These are phyloP conservation scores for Lonchura striata DNA, from an alignment of 2,113 vertebrate species.

Conservation along the genomic window DNA sequence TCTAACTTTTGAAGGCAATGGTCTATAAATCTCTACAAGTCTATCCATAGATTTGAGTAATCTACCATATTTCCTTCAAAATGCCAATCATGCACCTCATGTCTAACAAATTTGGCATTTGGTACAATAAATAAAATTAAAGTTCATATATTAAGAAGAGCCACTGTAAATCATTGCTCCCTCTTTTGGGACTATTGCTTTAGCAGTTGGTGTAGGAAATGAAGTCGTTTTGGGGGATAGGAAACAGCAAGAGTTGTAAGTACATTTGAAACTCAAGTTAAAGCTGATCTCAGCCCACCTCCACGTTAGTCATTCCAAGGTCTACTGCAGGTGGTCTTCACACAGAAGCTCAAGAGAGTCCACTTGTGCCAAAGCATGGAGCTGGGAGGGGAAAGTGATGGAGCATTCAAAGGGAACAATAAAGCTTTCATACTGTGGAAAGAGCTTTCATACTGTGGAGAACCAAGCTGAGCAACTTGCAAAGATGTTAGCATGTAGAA, in stretches of 20 bases:
- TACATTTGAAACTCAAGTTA: slow-evolving; percentile 19
- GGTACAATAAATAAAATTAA: slow-evolving; percentile 57
- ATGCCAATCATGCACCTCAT: not conserved
- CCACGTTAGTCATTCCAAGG: slow-evolving; percentile 25
- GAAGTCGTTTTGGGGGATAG: slow-evolving; percentile 10
- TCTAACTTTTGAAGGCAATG: not conserved
- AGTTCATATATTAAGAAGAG: slow-evolving; percentile 23
- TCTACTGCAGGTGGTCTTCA: slow-evolving; percentile 60
- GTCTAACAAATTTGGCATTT: slow-evolving; percentile 21
- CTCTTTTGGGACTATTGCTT: slow-evolving; percentile 39
- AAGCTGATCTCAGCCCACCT: slow-evolving; percentile 44
- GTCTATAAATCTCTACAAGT: slow-evolving; percentile 38
- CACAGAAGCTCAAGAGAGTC: slow-evolving; percentile 54
- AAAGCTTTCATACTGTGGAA: too few species aligned
- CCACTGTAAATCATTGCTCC: slow-evolving; percentile 39
- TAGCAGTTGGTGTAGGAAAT: slow-evolving; percentile 49
- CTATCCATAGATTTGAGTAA: slow-evolving; percentile 38
- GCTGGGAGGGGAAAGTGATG: not conserved
- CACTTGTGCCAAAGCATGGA: not conserved
- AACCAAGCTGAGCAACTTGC: slow-evolving; percentile 5
- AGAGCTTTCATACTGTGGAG: too few species aligned
- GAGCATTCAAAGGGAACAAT: slow-evolving; percentile 49
- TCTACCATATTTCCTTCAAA: slow-evolving; percentile 52
- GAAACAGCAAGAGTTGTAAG: slow-evolving; percentile 29
- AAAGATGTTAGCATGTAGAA: not conserved